Conservation (phyloP, 2,113 vertebrate species). For the Tragulus kanchil region DNA sequence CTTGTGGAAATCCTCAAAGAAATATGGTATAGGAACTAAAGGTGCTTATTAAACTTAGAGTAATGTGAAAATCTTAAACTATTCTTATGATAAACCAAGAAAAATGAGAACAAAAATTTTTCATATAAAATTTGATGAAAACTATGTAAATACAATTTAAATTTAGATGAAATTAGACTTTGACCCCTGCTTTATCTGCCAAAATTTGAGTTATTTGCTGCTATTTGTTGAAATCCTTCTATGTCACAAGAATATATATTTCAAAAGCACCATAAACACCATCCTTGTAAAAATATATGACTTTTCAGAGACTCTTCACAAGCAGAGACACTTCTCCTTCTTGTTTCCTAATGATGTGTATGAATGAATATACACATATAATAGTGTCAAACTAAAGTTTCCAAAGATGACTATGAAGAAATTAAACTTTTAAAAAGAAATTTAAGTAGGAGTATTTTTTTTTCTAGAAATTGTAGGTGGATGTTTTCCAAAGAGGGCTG, state of each 20-base stretch:
- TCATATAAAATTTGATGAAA: background rate
- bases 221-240: constrained; percentile 12
- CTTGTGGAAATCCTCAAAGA: background rate
- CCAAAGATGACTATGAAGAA: background rate
- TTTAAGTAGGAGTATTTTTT: background rate
- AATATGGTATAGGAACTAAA: background rate
- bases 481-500: constrained; percentile 19
- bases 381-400: background rate
- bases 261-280: constrained; percentile 29
- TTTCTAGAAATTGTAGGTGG: background rate
- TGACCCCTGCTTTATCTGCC: background rate
- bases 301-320: constrained; percentile 35
- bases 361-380: background rate
- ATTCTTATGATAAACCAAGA: background rate
- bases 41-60: background rate
- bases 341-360: background rate
- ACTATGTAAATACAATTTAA: background rate
- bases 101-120: background rate
- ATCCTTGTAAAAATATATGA: background rate
- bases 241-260: constrained; percentile 35
- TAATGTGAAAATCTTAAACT: background rate
- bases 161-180: constrained; percentile 24
- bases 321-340: background rate
- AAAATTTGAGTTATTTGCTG: background rate
- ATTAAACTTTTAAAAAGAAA: background rate